Evolutionary conservation across 2,797 vertebrate genomes (phyloP).

Genomic region (Spinibarbus caldwelli): DNA sequence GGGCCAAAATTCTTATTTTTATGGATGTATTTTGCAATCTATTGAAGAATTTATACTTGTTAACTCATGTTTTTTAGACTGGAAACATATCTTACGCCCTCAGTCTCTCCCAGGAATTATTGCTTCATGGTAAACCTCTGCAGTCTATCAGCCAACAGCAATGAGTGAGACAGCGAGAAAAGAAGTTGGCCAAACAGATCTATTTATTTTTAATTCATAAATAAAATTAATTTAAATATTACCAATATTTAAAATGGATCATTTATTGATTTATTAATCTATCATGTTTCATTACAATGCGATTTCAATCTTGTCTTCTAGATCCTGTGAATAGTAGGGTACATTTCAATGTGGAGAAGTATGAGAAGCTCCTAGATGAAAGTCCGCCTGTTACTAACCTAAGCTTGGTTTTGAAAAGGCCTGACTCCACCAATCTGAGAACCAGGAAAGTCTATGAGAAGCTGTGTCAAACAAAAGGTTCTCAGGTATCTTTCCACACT

Average conservation of each 20-base stretch:
- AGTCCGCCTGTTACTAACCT: slow-evolving; percentile 42
- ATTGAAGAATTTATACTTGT: neutral
- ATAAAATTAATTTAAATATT: neutral
- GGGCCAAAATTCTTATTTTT: neutral
- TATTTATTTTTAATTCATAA: slow-evolving; percentile 29
- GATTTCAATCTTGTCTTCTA: slow-evolving; percentile 64
- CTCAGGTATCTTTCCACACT: slow-evolving; percentile 78
- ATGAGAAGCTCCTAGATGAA: slow-evolving; percentile 83
- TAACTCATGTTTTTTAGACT: slow-evolving; percentile 77
- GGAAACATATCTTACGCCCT: slow-evolving; percentile 90
- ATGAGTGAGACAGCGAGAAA: neutral
- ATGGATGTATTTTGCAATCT: neutral
- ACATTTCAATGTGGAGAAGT: slow-evolving; percentile 86
- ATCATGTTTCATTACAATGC: neutral
- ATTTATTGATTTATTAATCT: no score
- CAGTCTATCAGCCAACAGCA: neutral
- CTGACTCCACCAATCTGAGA: slow-evolving; percentile 79
- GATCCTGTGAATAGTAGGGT: slow-evolving; percentile 88
- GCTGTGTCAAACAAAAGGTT: slow-evolving; percentile 84
- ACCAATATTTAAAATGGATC: no score
- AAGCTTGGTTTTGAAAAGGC: slow-evolving; percentile 74
- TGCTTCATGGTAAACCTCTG: slow-evolving; percentile 82
- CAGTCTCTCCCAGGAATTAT: slow-evolving; percentile 88
- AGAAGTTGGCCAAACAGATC: slow-evolving; percentile 29
- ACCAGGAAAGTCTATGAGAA: slow-evolving; percentile 87